Percentiles rank a stretch among this genome's conserved stretches.
Conservation (phyloP, 2,113 vertebrate genomes). For the Xenus cinereus region DNA sequence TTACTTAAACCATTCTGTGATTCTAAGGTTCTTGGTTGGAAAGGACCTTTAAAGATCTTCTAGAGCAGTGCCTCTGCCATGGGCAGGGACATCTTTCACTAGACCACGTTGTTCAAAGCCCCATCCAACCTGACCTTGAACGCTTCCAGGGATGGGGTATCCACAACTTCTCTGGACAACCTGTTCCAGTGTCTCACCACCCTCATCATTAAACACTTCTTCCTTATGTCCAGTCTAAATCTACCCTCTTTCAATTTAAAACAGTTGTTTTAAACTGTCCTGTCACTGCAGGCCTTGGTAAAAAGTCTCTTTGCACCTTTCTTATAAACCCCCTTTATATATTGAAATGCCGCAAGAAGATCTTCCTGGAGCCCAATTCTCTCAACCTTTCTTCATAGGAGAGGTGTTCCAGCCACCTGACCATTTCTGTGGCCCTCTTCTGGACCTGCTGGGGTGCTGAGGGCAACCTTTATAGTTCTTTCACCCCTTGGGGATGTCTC, state of each 20-base stretch:
- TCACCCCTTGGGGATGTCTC: not conserved
- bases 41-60: not conserved
- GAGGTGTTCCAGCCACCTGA: not conserved
- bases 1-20: not conserved
- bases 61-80: not conserved
- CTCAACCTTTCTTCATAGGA: not conserved
- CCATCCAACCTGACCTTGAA: accelerated
- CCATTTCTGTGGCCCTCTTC: not conserved
- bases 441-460: not conserved
- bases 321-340: not conserved
- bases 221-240: not conserved
- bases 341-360: not conserved
- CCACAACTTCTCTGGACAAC: not conserved
- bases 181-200: not conserved
- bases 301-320: not conserved
- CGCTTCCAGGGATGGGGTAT: not conserved
- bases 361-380: not conserved
- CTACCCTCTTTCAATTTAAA: not conserved
- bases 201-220: not conserved
- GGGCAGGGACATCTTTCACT: not conserved
- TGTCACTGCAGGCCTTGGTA: not conserved
- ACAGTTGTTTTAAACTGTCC: not conserved
- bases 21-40: not conserved
- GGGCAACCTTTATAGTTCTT: not conserved
- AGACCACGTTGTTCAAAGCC: not conserved